Evolutionary conservation across 2,888 invertebrate species (phyloP).

Genomic region (Chesias legatella): DNA sequence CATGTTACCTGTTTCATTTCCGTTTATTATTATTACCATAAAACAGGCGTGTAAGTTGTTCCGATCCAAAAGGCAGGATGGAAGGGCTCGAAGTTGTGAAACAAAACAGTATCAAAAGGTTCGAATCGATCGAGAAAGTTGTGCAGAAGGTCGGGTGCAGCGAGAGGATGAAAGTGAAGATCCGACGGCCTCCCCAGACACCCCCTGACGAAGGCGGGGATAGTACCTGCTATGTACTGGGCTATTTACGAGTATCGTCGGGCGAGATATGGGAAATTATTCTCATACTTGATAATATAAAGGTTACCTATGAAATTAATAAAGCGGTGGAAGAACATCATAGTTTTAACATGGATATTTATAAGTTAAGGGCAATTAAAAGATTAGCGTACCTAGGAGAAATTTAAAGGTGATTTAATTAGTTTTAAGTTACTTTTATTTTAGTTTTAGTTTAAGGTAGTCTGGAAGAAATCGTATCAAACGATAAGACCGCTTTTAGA

Average conservation of each 20-base stretch:
- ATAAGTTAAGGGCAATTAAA: too few species aligned
- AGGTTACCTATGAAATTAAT: too few species aligned
- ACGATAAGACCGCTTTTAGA: too few species aligned
- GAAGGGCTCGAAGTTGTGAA: conserved; percentile 7
- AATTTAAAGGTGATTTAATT: too few species aligned
- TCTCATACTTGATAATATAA: conserved; percentile 4
- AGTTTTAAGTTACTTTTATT: too few species aligned
- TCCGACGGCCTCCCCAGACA: conserved; percentile 31
- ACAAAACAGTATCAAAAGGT: conserved; percentile 29
- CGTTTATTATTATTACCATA: too few species aligned
- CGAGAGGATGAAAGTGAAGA: conserved; percentile 63
- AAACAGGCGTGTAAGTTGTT: conserved; percentile 21
- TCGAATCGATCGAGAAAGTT: conserved; percentile 50
- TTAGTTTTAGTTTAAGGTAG: too few species aligned
- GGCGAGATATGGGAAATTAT: conserved; percentile 19
- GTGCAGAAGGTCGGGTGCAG: conserved; percentile 48
- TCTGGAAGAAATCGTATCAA: too few species aligned
- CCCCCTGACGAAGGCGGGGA: conserved; percentile 39
- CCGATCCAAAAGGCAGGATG: conserved; percentile 2
- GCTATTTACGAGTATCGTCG: conserved; percentile 22
- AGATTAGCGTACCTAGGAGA: too few species aligned
- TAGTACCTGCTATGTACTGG: conserved; percentile 56
- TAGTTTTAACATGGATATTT: too few species aligned
- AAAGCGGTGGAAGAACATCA: too few species aligned
- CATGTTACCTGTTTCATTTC: too few species aligned